Evolutionary conservation across 2,797 vertebrate genomes (phyloP).

Genomic region (Anomalospiza imberbis): DNA sequence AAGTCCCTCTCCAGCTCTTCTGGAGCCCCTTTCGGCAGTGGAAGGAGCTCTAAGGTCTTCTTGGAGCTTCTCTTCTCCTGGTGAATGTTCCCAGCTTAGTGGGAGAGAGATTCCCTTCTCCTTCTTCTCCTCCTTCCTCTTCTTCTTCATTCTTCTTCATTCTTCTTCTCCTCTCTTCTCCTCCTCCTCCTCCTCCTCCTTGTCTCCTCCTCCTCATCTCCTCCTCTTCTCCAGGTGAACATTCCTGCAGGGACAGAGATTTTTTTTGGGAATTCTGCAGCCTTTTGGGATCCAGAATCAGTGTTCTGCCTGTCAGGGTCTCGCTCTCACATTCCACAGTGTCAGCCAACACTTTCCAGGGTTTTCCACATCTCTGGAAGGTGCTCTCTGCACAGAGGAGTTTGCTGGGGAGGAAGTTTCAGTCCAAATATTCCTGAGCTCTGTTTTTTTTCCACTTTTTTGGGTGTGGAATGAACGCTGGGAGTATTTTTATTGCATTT

Average conservation of each 20-base stretch:
- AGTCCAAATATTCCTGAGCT: not conserved
- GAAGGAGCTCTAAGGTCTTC: not conserved
- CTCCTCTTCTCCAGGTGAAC: not conserved
- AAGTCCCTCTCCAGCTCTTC: no score
- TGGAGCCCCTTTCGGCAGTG: not conserved
- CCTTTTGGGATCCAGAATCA: not conserved
- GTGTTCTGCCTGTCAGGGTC: not conserved
- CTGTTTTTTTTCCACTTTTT: not conserved
- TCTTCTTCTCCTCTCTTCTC: accelerated
- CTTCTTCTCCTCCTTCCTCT: not conserved
- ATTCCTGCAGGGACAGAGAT: no score
- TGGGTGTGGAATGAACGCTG: not conserved
- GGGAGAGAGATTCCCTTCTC: not conserved
- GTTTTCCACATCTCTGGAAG: not conserved
- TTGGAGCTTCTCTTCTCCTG: not conserved
- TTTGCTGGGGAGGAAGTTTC: not conserved
- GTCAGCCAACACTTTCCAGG: not conserved
- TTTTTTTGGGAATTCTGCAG: not conserved
- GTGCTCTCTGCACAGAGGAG: not conserved
- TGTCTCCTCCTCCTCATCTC: accelerated
- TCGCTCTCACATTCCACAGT: accelerated
- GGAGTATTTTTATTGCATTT: not conserved
- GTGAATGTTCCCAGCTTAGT: not conserved
- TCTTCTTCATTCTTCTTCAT: accelerated
- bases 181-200: no score